phyloP scores from a whole-genome alignment of 2,888 invertebrate species.

The Tiphia femorata region DNA sequence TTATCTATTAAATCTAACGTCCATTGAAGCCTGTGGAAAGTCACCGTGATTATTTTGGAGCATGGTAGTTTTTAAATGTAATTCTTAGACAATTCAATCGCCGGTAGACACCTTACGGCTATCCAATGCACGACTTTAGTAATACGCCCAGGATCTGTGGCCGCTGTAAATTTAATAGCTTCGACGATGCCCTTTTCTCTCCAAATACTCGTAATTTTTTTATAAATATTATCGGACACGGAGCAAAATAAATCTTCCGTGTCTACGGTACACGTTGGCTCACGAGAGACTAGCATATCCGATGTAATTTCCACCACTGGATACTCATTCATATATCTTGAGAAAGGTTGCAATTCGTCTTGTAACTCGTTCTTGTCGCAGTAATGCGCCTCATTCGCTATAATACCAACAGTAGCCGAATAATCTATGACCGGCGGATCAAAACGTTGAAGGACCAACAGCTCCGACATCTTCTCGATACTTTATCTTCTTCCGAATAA shows the following conservation, averaged over 20 bases:
- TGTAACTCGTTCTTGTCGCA: conserved; percentile 51
- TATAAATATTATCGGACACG: conserved; percentile 80
- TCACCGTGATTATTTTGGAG: neutral
- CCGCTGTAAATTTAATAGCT: conserved; percentile 75
- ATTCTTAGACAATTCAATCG: neutral
- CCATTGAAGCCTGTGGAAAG: conserved; percentile 50
- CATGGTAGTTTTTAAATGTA: neutral
- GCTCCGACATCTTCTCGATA: conserved; percentile 54
- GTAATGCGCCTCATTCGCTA: conserved; percentile 40
- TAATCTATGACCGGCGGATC: conserved; percentile 42
- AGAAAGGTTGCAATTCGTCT: conserved; percentile 57
- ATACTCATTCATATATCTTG: conserved; percentile 71
- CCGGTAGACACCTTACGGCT: conserved; percentile 55
- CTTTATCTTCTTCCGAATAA: too few species aligned
- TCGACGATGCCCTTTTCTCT: conserved; percentile 82
- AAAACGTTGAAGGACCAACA: conserved; percentile 57
- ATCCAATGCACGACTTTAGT: conserved; percentile 69
- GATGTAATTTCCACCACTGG: conserved; percentile 79
- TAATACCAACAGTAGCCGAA: conserved; percentile 48
- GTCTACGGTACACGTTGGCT: conserved; percentile 71
- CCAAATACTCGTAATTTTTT: conserved; percentile 82
- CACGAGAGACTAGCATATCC: conserved; percentile 73
- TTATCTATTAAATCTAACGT: conserved; percentile 58
- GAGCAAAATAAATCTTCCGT: conserved; percentile 72
- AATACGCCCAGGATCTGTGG: conserved; percentile 71